phyloP scores from a whole-genome alignment of 2,113 vertebrate genomes.

The Esox niger region DNA sequence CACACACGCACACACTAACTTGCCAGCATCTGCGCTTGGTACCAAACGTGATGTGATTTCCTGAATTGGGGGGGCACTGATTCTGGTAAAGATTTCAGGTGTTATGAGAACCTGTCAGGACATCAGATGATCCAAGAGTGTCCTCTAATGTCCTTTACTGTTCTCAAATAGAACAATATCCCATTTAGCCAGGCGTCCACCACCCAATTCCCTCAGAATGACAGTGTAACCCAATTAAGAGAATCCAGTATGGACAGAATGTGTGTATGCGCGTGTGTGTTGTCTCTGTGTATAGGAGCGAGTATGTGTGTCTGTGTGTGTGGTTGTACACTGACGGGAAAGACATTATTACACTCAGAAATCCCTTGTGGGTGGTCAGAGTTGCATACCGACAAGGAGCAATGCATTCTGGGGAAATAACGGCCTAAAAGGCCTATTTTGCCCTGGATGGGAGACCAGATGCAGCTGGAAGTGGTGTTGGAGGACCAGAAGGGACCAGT shows the following conservation, averaged over 20 bases:
- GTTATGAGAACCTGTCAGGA: slow-evolving; percentile 53
- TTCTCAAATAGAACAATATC: slow-evolving; percentile 44
- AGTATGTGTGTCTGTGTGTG: slow-evolving; percentile 4
- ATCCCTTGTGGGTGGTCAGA: not conserved
- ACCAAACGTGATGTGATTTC: slow-evolving; percentile 22
- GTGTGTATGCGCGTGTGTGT: slow-evolving; percentile 23
- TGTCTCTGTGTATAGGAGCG: slow-evolving; percentile 16
- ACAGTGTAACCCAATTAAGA: slow-evolving; percentile 58
- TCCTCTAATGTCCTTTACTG: slow-evolving; percentile 40
- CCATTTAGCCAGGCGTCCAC: slow-evolving; percentile 43
- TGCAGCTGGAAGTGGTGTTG: no score
- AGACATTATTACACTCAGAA: not conserved
- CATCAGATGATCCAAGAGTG: slow-evolving; percentile 51
- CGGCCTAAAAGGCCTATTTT: not conserved
- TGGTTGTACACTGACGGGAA: not conserved
- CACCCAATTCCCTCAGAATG: slow-evolving; percentile 53
- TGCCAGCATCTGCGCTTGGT: slow-evolving; percentile 40
- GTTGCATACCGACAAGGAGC: not conserved
- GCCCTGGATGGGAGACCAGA: no score
- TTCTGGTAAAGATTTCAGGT: slow-evolving; percentile 57
- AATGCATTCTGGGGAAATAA: slow-evolving; percentile 2
- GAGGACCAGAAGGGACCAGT: no score
- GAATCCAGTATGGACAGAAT: slow-evolving; percentile 50
- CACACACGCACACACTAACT: slow-evolving; percentile 8
- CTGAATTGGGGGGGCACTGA: slow-evolving; percentile 57